These are phyloP conservation scores for Sus scrofa DNA, from an alignment of 2,113 vertebrate genomes.

Conservation along the genomic window T2T-Sscrofa CM000812.6:265266501-265267000, in stretches of 20 bases:
- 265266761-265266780: not conserved
- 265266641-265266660: not conserved
- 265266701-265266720: rapidly evolving
- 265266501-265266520: too few relatives aligned
- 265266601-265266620: not conserved
- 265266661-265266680: not conserved
- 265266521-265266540: not conserved
- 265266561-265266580: not conserved
- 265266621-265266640: not conserved
- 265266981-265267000: constrained; percentile 17
- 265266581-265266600: not conserved
- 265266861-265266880: constrained; percentile 58
- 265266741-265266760: rapidly evolving
- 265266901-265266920: constrained; percentile 30
- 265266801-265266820: not conserved
- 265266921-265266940: constrained; percentile 36
- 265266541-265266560: not conserved
- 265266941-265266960: constrained; percentile 75
- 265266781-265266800: not conserved
- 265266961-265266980: constrained; percentile 73
- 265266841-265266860: constrained; percentile 28
- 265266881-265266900: constrained; percentile 78
- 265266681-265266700: too few relatives aligned
- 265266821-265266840: not conserved
- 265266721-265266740: too few relatives aligned